Percentiles rank a stretch among this genome's conserved stretches.
Evolutionary conservation across 2,113 vertebrate genomes (phyloP).

Genomic region (Gadus macrocephalus): DNA sequence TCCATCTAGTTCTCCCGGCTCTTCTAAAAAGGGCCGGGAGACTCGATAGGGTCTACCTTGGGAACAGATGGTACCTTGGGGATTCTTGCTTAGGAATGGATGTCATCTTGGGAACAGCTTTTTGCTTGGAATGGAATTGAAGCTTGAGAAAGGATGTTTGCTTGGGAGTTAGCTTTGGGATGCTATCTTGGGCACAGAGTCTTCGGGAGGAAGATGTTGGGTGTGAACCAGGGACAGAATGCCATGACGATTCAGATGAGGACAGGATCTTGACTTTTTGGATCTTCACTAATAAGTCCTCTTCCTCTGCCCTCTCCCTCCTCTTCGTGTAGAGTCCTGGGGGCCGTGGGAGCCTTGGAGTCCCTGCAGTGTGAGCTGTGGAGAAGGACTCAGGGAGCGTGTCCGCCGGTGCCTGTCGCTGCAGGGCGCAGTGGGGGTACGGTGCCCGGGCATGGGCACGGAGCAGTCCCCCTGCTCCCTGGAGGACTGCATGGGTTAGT

Average conservation of each 20-base stretch:
- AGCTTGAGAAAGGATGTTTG: neutral
- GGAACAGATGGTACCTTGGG: no score
- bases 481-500: slow-evolving; percentile 84
- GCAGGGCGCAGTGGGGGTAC: slow-evolving; percentile 66
- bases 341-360: slow-evolving; percentile 90
- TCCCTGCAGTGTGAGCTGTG: slow-evolving; percentile 86
- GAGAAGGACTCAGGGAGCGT: slow-evolving; percentile 86
- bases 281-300: neutral
- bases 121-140: no score
- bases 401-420: slow-evolving; percentile 80
- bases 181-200: no score
- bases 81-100: no score
- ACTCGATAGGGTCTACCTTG: no score
- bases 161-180: no score
- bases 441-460: slow-evolving; percentile 76
- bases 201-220: no score
- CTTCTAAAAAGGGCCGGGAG: no score
- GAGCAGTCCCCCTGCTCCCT: slow-evolving; percentile 88
- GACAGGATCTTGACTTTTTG: neutral
- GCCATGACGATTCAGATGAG: no score
- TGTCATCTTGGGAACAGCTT: no score
- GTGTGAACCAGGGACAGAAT: no score
- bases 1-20: no score
- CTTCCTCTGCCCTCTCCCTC: neutral
- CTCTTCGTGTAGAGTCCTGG: slow-evolving; percentile 68